phyloP scores from a whole-genome alignment of 1,140 invertebrate genomes.

The Oedothorax gibbosus region DNA sequence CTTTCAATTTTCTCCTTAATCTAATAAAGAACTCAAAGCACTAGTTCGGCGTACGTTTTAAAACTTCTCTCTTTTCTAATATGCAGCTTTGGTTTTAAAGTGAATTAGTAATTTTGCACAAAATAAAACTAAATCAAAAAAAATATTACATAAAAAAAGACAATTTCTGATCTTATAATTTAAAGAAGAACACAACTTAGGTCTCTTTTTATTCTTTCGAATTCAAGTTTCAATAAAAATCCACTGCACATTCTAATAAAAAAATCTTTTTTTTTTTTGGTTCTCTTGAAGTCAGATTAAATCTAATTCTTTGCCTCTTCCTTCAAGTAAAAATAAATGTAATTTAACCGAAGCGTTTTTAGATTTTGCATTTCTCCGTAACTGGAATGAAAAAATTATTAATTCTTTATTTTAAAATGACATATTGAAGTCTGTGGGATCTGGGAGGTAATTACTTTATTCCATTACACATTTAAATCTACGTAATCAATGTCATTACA shows the following conservation, averaged over 20 bases:
- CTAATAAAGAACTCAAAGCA: too few relatives aligned
- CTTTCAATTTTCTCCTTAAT: too few relatives aligned
- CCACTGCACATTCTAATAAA: background rate
- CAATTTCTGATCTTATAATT: constrained; percentile 23
- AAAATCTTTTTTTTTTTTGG: constrained; percentile 16
- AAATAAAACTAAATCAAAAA: background rate
- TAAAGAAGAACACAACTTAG: constrained; percentile 11
- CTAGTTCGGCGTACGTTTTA: too few relatives aligned
- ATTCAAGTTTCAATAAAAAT: constrained; percentile 14
- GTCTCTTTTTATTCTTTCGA: constrained; percentile 10
- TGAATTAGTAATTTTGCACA: background rate
- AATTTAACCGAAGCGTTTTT: constrained; percentile 17
- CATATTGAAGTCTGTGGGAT: constrained; percentile 15
- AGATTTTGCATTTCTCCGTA: constrained; percentile 10
- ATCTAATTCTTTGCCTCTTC: background rate
- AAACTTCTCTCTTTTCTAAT: too few relatives aligned
- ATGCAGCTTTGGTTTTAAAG: too few relatives aligned
- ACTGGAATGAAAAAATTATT: background rate
- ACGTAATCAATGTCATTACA: too few relatives aligned
- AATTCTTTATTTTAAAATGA: constrained; percentile 12
- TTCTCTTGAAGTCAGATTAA: background rate
- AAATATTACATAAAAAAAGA: background rate
- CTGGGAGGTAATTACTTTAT: background rate
- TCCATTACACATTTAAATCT: background rate
- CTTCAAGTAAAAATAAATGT: constrained; percentile 4